Evolutionary conservation across 2,797 vertebrate genomes (phyloP), one percentile per base, ranked within the genome.

Genomic region (Rhadinocentrus ornatus): DNA sequence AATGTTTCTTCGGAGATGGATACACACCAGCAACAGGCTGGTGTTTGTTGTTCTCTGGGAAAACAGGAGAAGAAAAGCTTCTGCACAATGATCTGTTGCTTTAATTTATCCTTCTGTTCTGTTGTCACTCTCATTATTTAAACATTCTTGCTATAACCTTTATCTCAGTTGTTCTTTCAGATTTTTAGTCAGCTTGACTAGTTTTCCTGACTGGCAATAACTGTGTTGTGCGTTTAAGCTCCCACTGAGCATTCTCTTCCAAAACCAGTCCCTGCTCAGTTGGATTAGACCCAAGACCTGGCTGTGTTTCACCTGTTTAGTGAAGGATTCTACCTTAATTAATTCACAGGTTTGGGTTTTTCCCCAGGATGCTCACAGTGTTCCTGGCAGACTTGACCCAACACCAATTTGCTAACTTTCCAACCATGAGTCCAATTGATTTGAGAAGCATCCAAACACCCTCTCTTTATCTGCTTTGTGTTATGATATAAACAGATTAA

Each of bases 301-400:
- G 74, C 88, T 91, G 85, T 58, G 77, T 69, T 73, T 88, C 88
- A 89, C 86, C 83, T 88, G 90, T 87, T 91, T 61, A 41, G 32
- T 41, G 31, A 54, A 73, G 32, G 39, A 34, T 62, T 75, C 68
- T 88, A 77, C 88, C 86, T 81, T 63, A 83, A 85, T 85, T 74
- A 70, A 82, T 91, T 89, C 77, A 86, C 71, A 84, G 82, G 63
- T 82, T 75, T 59, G 44, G 63, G 59, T 24, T 81, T 61, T 63
- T 56, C 31, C 73, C 69, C 75, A 82, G 76, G 62, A 66, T 68
- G 44, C 78, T 69, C 74, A 67, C 58, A 10, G 74, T 72, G 73
- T 82, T 60, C 53, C 64, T 86, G 88, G 84, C 84, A 88, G 53
- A 69, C 59, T 10, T 27, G 27, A 71, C 26, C 46, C 34, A 71